phyloP scores from a whole-genome alignment of 2,888 invertebrate species.

The Caenorhabditis sp. region DNA sequence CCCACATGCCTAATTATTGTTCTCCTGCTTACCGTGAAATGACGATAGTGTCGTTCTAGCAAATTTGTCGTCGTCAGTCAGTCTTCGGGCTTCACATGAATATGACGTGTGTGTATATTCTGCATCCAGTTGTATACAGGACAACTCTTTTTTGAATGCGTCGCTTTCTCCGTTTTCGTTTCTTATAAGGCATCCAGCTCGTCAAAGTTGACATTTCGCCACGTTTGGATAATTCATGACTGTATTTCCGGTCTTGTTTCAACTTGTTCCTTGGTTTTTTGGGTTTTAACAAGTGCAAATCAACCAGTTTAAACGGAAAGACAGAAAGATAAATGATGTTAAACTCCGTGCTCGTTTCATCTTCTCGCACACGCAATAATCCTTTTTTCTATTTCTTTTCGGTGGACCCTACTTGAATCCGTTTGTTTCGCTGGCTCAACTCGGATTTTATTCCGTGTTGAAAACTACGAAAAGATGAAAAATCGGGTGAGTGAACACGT shows the following conservation, averaged over 20 bases:
- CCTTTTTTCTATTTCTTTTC: constrained; percentile 28
- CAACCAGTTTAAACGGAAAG: constrained; percentile 26
- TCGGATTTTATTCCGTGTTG: constrained; percentile 10
- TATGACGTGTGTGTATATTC: constrained; percentile 50
- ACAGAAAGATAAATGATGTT: constrained; percentile 31
- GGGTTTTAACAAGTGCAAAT: background rate
- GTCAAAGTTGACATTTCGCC: constrained; percentile 54
- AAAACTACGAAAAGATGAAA: constrained; percentile 7
- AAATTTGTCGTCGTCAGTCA: constrained; percentile 46
- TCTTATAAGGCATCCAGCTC: constrained; percentile 54
- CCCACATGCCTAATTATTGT: constrained; percentile 42
- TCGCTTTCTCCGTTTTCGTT: constrained; percentile 19
- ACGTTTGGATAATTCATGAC: constrained; percentile 54
- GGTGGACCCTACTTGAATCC: constrained; percentile 42
- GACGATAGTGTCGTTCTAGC: constrained; percentile 44
- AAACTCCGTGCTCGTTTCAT: constrained; percentile 30
- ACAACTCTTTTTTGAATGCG: constrained; percentile 10
- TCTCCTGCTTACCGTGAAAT: constrained; percentile 58
- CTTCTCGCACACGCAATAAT: constrained; percentile 50
- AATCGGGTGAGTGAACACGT: constrained; percentile 14
- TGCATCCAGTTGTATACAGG: constrained; percentile 23
- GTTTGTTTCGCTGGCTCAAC: constrained; percentile 11
- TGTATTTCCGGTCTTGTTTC: constrained; percentile 30
- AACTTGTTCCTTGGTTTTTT: background rate
- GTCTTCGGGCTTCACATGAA: constrained; percentile 21